phyloP scores from a whole-genome alignment of 1,140 invertebrate species.

The Vollenhovia emeryi region DNA sequence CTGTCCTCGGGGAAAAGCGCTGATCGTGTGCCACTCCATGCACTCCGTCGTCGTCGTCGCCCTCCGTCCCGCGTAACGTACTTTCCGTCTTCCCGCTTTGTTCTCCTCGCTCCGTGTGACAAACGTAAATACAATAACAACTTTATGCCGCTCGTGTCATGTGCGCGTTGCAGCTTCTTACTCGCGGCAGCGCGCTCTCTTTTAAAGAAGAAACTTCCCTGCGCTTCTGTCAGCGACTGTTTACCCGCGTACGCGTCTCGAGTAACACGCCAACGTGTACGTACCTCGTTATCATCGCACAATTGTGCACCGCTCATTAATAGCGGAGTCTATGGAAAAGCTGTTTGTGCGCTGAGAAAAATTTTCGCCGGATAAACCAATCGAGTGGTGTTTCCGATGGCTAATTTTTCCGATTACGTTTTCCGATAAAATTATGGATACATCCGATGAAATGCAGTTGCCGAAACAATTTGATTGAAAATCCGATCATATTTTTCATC shows the following conservation, averaged over 20 bases:
- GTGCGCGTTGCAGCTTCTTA: slow-evolving; percentile 34
- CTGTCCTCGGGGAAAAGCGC: slow-evolving; percentile 21
- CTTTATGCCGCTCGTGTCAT: slow-evolving; percentile 31
- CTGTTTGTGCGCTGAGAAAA: too few species aligned
- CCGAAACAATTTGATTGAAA: too few species aligned
- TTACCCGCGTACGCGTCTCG: slow-evolving; percentile 16
- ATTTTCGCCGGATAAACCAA: too few species aligned
- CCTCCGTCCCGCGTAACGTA: slow-evolving; percentile 2
- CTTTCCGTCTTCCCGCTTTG: slow-evolving; percentile 23
- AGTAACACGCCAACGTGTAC: not conserved
- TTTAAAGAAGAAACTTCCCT: slow-evolving; percentile 38
- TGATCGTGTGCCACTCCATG: slow-evolving; percentile 27
- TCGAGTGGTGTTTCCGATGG: too few species aligned
- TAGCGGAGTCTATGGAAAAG: not conserved
- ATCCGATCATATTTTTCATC: too few species aligned
- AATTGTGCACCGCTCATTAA: not conserved
- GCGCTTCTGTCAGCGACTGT: slow-evolving; percentile 38
- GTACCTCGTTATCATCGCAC: not conserved
- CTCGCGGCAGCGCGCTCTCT: not conserved
- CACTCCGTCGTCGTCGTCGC: not conserved
- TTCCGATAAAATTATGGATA: too few species aligned
- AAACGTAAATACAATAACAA: slow-evolving; percentile 57
- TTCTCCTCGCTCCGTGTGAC: not conserved
- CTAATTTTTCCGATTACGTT: too few species aligned
- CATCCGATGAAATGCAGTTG: too few species aligned